Conservation (phyloP, 2,888 invertebrate genomes). For the Acanthosepion esculentum region DNA sequence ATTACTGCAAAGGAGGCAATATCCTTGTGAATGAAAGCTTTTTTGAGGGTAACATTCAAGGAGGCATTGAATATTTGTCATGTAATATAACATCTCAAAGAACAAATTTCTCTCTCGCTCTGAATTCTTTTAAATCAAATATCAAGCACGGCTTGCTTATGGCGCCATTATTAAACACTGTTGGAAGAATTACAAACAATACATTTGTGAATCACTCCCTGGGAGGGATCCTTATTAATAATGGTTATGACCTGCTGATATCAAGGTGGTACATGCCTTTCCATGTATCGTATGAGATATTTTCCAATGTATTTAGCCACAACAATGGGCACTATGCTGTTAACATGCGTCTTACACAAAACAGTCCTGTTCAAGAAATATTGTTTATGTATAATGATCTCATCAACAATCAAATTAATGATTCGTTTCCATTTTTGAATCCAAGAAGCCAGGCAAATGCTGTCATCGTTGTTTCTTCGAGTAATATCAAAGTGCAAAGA, state of each 20-base stretch:
- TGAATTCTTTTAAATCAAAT: conserved; percentile 70
- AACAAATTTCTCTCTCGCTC: conserved; percentile 73
- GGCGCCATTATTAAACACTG: conserved; percentile 71
- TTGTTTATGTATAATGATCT: conserved; percentile 91
- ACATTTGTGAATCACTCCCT: conserved; percentile 87
- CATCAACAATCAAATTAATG: conserved; percentile 87
- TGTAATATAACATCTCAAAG: conserved; percentile 81
- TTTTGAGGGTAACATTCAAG: conserved; percentile 86
- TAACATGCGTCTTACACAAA: conserved; percentile 90
- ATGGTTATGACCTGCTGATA: conserved; percentile 77
- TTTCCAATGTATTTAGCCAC: conserved; percentile 86
- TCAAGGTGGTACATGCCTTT: conserved; percentile 71
- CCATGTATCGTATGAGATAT: conserved; percentile 70
- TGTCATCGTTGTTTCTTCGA: conserved; percentile 91
- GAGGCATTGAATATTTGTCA: conserved; percentile 87
- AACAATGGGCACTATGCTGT: conserved; percentile 92
- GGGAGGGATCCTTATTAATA: conserved; percentile 89
- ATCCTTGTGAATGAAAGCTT: conserved; percentile 89
- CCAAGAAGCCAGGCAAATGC: conserved; percentile 95
- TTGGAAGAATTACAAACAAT: conserved; percentile 82
- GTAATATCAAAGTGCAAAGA: conserved; percentile 89
- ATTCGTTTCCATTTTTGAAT: conserved; percentile 87
- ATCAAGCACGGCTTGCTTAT: conserved; percentile 71
- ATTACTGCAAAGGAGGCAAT: conserved; percentile 83
- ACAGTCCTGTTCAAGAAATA: conserved; percentile 86